Evolutionary conservation across 1,140 invertebrate species (phyloP).

Genomic region (Mercenaria mercenaria): DNA sequence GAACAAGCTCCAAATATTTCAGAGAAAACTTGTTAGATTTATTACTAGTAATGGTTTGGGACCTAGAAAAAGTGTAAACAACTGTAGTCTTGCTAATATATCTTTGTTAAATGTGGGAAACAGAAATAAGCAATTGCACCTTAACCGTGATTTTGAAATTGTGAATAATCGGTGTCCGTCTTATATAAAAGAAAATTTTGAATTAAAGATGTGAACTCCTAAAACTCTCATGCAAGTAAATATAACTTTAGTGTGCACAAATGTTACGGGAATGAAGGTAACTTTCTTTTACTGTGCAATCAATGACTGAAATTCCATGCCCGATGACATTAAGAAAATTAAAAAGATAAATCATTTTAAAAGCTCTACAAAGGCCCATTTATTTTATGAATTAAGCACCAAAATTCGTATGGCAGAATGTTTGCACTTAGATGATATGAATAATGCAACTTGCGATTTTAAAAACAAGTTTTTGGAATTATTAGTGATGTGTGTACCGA

Average conservation of each 20-base stretch:
- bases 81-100: slow-evolving; percentile 3
- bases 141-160: slow-evolving; percentile 28
- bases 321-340: slow-evolving; percentile 1
- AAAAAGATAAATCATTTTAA: not conserved
- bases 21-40: slow-evolving; percentile 25
- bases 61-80: slow-evolving; percentile 31
- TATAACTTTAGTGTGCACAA: slow-evolving; percentile 28
- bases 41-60: not conserved
- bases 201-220: not conserved
- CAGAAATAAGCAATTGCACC: not conserved
- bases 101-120: slow-evolving; percentile 30
- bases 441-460: too few relatives aligned
- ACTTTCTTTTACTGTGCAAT: slow-evolving; percentile 6
- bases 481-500: too few relatives aligned
- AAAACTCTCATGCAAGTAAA: not conserved
- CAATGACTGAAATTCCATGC: too few relatives aligned
- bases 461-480: too few relatives aligned
- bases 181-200: slow-evolving; percentile 31
- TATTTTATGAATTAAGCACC: too few relatives aligned
- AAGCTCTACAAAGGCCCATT: too few relatives aligned
- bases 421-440: too few relatives aligned
- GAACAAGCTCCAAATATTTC: too few relatives aligned
- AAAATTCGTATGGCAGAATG: too few relatives aligned
- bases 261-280: slow-evolving; percentile 5
- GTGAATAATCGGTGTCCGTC: slow-evolving; percentile 16